Conservation (phyloP, 2,797 vertebrate genomes). For the Amazona ochrocephala region DNA sequence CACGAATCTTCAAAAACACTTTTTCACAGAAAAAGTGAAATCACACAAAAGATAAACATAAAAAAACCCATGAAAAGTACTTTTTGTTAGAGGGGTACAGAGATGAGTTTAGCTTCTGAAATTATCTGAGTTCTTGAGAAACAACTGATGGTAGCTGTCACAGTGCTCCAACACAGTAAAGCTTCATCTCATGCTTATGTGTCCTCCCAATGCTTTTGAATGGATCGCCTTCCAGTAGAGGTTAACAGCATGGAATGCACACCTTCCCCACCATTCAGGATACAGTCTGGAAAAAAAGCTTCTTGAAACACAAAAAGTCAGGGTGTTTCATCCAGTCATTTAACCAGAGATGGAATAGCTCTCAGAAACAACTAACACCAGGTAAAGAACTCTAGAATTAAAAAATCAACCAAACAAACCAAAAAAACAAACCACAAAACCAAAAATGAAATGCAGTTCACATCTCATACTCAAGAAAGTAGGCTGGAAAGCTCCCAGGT, state of each 20-base stretch:
- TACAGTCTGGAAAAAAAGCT: neutral
- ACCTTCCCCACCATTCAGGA: neutral
- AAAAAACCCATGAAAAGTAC: neutral
- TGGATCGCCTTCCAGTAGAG: fast-evolving
- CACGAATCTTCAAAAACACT: neutral
- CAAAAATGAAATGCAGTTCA: neutral
- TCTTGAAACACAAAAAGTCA: neutral
- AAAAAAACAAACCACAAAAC: neutral
- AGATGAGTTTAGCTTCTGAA: neutral
- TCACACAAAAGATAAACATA: neutral
- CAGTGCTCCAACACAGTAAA: neutral
- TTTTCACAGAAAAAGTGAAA: neutral
- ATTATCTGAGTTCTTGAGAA: neutral
- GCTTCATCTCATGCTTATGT: neutral
- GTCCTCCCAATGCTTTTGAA: neutral
- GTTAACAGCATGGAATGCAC: fast-evolving
- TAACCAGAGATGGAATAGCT: neutral
- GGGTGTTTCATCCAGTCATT: neutral
- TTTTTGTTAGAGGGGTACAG: neutral
- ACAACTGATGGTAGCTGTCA: neutral
- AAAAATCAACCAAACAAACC: neutral
- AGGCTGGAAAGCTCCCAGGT: neutral
- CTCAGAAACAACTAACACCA: neutral
- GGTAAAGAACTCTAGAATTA: neutral
- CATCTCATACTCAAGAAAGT: neutral